These are phyloP conservation scores for Oryzias sinensis DNA, from an alignment of 2,797 vertebrate genomes.

Conservation along the genomic window DNA sequence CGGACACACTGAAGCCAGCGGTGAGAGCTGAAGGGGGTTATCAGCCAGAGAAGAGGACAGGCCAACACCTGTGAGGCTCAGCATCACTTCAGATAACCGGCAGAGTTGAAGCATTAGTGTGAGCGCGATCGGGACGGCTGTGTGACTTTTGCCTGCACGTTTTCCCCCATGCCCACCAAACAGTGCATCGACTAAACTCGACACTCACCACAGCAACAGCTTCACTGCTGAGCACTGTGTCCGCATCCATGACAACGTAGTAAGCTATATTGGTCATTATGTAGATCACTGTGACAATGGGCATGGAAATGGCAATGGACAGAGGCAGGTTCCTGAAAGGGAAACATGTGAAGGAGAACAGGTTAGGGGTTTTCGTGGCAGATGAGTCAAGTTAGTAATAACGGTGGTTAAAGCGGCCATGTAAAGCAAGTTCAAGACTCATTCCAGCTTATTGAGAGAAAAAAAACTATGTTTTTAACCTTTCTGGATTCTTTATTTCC, in stretches of 20 bases:
- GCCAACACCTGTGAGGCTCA: constrained; percentile 35
- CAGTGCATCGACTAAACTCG: background rate
- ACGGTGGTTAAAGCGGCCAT: background rate
- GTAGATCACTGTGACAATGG: constrained; percentile 84
- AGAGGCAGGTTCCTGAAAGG: constrained; percentile 78
- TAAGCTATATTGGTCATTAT: constrained; percentile 86
- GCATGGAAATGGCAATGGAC: constrained; percentile 85
- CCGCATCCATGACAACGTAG: constrained; percentile 79
- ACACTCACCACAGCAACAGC: constrained; percentile 84
- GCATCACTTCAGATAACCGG: constrained; percentile 34
- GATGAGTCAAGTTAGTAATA: background rate
- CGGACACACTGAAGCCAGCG: constrained; percentile 15
- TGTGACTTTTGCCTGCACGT: background rate
- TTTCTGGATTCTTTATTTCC: constrained; percentile 83
- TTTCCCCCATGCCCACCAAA: background rate
- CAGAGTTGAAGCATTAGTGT: constrained; percentile 8
- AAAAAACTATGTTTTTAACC: constrained; percentile 50
- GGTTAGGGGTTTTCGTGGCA: background rate
- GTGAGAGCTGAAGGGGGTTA: constrained; percentile 15
- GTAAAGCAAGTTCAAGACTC: background rate
- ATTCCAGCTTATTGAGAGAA: too few species aligned
- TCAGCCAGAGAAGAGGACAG: constrained; percentile 37
- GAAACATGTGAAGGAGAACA: background rate
- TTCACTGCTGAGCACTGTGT: constrained; percentile 75
- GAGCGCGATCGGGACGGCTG: background rate